phyloP scores from a whole-genome alignment of 2,797 vertebrate genomes.

The Pteronotus mesoamericanus region DNA sequence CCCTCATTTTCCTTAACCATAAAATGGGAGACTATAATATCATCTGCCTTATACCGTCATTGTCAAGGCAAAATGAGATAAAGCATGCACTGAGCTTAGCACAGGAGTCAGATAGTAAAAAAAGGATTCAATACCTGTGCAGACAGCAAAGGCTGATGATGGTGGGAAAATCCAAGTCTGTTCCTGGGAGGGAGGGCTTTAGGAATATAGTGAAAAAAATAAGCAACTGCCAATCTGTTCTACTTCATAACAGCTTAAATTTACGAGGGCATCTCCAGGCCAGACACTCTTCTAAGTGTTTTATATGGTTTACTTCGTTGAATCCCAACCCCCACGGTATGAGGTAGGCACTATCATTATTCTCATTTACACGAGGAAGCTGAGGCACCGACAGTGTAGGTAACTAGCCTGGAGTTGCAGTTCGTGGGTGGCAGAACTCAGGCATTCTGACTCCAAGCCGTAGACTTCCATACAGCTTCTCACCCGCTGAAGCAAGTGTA shows the following conservation, averaged over 20 bases:
- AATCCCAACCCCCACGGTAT: background rate
- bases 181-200: background rate
- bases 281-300: background rate
- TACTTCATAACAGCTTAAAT: background rate
- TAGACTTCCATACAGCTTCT: background rate
- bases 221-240: background rate
- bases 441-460: background rate
- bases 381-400: background rate
- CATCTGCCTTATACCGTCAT: background rate
- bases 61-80: background rate
- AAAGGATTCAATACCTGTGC: background rate
- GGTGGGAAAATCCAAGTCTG: background rate
- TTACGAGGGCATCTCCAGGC: background rate
- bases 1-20: background rate
- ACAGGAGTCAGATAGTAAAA: background rate
- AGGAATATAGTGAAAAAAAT: background rate
- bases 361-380: background rate
- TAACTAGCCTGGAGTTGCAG: background rate
- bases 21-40: background rate
- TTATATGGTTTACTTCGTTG: background rate
- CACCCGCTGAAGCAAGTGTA: background rate
- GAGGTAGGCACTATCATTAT: background rate
- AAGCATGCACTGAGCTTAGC: background rate
- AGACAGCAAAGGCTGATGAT: background rate
- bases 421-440: background rate